Evolutionary conservation across 2,113 vertebrate genomes (phyloP).

Genomic region (Callionymus lyra): DNA sequence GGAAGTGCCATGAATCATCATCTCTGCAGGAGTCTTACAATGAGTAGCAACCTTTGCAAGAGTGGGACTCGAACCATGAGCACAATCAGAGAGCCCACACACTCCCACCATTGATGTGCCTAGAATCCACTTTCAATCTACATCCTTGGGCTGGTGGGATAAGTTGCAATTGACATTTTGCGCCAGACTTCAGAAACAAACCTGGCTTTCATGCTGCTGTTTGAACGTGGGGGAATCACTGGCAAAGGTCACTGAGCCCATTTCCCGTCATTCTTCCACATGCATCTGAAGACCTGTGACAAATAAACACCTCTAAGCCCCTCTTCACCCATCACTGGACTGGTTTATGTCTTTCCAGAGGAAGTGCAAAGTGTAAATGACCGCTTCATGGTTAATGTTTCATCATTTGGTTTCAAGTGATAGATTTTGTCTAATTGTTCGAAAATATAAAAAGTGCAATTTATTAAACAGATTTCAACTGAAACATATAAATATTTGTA

Average conservation of each 20-base stretch:
- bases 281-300: conserved; percentile 60
- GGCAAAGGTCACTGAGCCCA: conserved; percentile 74
- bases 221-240: conserved; percentile 72
- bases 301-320: conserved; percentile 52
- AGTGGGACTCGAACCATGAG: too few relatives aligned
- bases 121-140: conserved; percentile 67
- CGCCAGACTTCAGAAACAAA: conserved; percentile 70
- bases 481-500: too few relatives aligned
- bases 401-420: too few relatives aligned
- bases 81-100: conserved; percentile 35
- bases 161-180: conserved; percentile 77
- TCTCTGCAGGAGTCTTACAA: too few relatives aligned
- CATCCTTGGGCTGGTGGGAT: conserved; percentile 65
- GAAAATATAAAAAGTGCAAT: too few relatives aligned
- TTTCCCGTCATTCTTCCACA: conserved; percentile 64
- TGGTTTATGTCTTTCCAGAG: conserved; percentile 49
- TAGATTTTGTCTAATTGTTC: too few relatives aligned
- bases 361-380: conserved; percentile 11
- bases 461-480: too few relatives aligned
- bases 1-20: too few relatives aligned
- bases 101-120: conserved; percentile 52
- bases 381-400: too few relatives aligned
- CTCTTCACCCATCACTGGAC: conserved; percentile 49
- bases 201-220: conserved; percentile 73
- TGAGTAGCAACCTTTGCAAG: too few relatives aligned